Base-by-base conservation (phyloP, 2,888 invertebrate species). In the Lasioglossum pauxillum region DNA sequence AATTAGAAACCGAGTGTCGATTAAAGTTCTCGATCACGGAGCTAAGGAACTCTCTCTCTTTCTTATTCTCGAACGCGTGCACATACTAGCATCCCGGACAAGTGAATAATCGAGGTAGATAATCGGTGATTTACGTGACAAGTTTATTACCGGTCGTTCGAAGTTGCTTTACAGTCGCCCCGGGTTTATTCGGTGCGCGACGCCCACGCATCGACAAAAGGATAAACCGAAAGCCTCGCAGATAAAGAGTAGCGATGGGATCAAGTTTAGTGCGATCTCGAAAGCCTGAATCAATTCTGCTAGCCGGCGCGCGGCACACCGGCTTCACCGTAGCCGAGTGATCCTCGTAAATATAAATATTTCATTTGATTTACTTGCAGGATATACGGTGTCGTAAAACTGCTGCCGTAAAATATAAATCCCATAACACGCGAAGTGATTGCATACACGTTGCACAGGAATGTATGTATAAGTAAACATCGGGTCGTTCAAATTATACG, bases 101-200 rank as follows among this genome's bases (percentile, higher is more conserved):
- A 76, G 83, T 46, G 76, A 83, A 73, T 76, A 83, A 82, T 83
- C 75, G 83, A 44, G 10, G 27, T 44, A 64, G 44, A 64, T 82
- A 83, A 82, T 83, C 82, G 76, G 35, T 83, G 82, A 83, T 83
- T 83, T 81, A 83, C 82, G 83, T 41, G 76, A 83, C 82, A 76
- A 83, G 76, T 82, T 82, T 83, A 83, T 82, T 72, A 75, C 82
- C 44, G 44, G 16, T 31, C 41, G 64, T 49, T 71, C 69, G 41
- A 19, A 53, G 44, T 74, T 53, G 80, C 80, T 69, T 74, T 19
- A 76, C 72, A 16, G 76, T 53, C 82, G 53, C 64, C 76, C 73
- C 38, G 67, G 76, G 53, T 82, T 77, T 82, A 82, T 82, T 82
- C 53, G 64, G 19, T 64, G 44, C 49, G 72, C 31, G n/a, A 23